These are phyloP conservation scores for Tanaodytes sp. DNA, from an alignment of 2,888 invertebrate species.

Conservation along the genomic window DNA sequence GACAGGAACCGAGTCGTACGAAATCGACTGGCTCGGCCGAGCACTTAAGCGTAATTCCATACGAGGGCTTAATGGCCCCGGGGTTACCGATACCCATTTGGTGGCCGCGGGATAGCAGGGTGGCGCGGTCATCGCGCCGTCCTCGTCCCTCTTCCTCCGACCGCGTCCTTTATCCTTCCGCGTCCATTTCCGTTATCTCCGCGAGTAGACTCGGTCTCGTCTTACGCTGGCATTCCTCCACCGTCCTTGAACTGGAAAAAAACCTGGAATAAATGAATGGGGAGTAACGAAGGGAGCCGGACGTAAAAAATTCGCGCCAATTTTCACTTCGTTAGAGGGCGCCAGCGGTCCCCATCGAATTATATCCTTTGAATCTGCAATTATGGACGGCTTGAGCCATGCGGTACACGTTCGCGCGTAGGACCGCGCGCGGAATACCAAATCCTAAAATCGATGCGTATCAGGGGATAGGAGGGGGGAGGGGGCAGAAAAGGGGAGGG, in stretches of 20 bases:
- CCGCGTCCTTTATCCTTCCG: slow-evolving; percentile 33
- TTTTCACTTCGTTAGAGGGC: slow-evolving; percentile 70
- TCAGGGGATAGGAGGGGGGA: slow-evolving; percentile 18
- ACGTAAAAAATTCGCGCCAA: slow-evolving; percentile 65
- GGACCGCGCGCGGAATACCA: slow-evolving; percentile 72
- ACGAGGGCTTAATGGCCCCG: slow-evolving; percentile 32
- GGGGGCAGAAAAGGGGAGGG: background rate
- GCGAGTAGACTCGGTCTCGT: slow-evolving; percentile 32
- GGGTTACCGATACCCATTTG: slow-evolving; percentile 41
- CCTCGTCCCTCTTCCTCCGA: too few species aligned
- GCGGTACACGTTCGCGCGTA: slow-evolving; percentile 69
- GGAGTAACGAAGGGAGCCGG: background rate
- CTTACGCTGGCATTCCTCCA: slow-evolving; percentile 19
- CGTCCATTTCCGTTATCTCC: slow-evolving; percentile 40
- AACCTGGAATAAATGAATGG: slow-evolving; percentile 14
- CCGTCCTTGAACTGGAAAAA: too few species aligned
- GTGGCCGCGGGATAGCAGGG: background rate
- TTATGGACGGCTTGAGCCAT: slow-evolving; percentile 68
- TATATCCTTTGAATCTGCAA: slow-evolving; percentile 74
- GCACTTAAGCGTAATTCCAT: slow-evolving; percentile 41
- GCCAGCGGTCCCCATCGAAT: slow-evolving; percentile 60
- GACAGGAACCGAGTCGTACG: too few species aligned
- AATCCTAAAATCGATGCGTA: slow-evolving; percentile 70
- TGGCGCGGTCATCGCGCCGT: background rate
- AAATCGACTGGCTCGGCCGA: slow-evolving; percentile 20